Evolutionary conservation across 2,113 vertebrate species (phyloP).

Genomic region (Oceanites oceanicus): DNA sequence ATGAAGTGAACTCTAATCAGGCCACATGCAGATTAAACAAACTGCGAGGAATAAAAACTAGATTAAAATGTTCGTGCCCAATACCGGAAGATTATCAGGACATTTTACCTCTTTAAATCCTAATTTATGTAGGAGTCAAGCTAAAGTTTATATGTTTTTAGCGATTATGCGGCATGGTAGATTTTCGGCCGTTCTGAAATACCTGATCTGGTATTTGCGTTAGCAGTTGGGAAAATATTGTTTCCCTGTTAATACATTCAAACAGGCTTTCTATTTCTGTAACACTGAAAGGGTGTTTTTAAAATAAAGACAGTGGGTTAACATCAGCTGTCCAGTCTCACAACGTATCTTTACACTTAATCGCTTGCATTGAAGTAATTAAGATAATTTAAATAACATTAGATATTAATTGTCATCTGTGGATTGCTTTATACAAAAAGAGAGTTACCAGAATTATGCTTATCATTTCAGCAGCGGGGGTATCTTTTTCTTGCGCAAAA

Average conservation of each 20-base stretch:
- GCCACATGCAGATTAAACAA: conserved; percentile 96
- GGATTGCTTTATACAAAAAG: not conserved
- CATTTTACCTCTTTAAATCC: conserved; percentile 86
- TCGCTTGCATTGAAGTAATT: conserved; percentile 50
- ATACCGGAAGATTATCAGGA: conserved; percentile 83
- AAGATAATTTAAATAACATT: conserved; percentile 50
- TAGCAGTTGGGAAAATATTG: conserved; percentile 57
- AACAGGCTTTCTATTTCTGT: conserved; percentile 10
- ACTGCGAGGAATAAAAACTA: conserved; percentile 86
- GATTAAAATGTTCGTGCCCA: conserved; percentile 85
- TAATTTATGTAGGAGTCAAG: conserved; percentile 86
- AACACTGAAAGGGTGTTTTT: not conserved
- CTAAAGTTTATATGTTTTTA: conserved; percentile 81
- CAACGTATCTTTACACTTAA: conserved; percentile 41
- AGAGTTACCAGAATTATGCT: not conserved
- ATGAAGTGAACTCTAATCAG: conserved; percentile 90
- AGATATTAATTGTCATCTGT: conserved; percentile 22
- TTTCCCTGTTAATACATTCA: conserved; percentile 5
- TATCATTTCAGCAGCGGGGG: not conserved
- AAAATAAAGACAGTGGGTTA: not conserved
- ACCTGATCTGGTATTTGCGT: conserved; percentile 73
- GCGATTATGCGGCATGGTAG: conserved; percentile 76
- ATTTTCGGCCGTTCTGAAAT: conserved; percentile 76
- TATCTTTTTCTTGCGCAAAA: not conserved
- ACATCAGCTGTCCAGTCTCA: not conserved